Evolutionary conservation across 2,113 vertebrate species (phyloP).

Genomic region (Labeo rohita): DNA sequence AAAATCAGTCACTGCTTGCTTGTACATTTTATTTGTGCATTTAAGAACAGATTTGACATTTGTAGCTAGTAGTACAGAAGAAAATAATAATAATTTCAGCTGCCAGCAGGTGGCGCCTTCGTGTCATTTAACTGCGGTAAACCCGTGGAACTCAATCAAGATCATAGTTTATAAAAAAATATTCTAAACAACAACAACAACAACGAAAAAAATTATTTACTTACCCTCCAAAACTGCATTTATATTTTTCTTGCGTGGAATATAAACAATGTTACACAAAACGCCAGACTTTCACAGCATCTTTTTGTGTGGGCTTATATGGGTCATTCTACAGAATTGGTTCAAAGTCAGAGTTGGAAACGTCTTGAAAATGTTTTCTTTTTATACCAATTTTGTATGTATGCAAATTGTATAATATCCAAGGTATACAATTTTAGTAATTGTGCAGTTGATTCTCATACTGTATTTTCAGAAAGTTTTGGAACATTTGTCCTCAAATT

Average conservation of each 20-base stretch:
- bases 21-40: neutral
- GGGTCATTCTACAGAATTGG: too few species aligned
- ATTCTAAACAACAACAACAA: too few species aligned
- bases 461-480: too few species aligned
- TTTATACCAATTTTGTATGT: too few species aligned
- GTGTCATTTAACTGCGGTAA: neutral
- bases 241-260: neutral
- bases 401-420: too few species aligned
- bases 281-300: neutral
- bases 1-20: neutral
- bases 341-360: too few species aligned
- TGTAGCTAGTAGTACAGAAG: neutral
- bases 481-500: too few species aligned
- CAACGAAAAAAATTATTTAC: neutral
- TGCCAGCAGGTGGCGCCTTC: slow-evolving; percentile 62
- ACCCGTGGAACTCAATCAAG: neutral
- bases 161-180: too few species aligned
- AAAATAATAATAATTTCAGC: neutral
- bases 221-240: neutral
- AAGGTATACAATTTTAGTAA: too few species aligned
- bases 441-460: too few species aligned
- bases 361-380: too few species aligned
- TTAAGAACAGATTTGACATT: neutral
- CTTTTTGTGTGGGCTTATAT: too few species aligned
- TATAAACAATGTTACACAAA: neutral